phyloP scores from a whole-genome alignment of 2,113 vertebrate genomes.

The Daphoenositta chrysoptera region DNA sequence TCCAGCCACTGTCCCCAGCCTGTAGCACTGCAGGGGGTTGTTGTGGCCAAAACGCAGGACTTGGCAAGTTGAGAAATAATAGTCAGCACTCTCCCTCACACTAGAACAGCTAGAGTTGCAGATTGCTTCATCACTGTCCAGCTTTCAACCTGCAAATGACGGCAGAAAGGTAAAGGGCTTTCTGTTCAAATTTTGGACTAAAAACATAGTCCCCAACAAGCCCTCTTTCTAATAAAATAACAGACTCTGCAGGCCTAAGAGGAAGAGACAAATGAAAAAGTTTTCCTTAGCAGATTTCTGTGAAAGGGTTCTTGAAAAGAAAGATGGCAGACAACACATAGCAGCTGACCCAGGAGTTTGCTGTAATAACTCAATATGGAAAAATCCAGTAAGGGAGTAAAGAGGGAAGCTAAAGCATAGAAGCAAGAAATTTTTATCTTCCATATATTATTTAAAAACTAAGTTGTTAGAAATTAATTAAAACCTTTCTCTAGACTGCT shows the following conservation, averaged over 20 bases:
- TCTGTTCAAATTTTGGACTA: neutral
- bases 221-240: neutral
- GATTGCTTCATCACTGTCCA: neutral
- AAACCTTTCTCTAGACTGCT: neutral
- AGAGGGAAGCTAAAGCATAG: neutral
- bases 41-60: neutral
- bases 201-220: neutral
- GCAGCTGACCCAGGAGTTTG: neutral
- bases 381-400: neutral
- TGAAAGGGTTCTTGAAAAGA: neutral
- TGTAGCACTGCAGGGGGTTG: rapidly evolving
- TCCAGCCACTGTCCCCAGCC: neutral
- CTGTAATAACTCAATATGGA: neutral
- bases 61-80: neutral
- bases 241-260: neutral
- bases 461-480: neutral
- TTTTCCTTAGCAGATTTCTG: neutral
- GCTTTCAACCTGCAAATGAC: neutral
- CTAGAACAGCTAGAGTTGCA: neutral
- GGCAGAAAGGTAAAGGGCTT: neutral
- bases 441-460: neutral
- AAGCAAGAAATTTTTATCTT: neutral
- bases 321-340: neutral
- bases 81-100: neutral
- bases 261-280: neutral